Conservation (phyloP, 1,140 invertebrate genomes). For the Pygmarrhopalites habei region DNA sequence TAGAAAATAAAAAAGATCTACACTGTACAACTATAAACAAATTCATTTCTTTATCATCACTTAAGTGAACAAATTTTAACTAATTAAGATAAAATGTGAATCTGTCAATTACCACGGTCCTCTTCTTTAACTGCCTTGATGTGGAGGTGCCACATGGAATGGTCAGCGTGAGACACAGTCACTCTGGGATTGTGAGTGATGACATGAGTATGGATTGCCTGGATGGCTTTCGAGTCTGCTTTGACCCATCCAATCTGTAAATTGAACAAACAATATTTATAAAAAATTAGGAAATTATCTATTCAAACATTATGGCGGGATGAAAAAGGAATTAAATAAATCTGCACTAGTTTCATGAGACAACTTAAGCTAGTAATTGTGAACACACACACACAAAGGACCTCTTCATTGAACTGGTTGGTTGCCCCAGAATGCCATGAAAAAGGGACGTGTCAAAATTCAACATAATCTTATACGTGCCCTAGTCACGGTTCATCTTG, state of each 20-base stretch:
- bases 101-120: conserved; percentile 42
- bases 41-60: too few relatives aligned
- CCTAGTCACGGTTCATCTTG: background rate
- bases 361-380: too few relatives aligned
- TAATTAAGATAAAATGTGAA: too few relatives aligned
- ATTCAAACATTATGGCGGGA: background rate
- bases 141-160: conserved; percentile 43
- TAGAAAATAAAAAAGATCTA: conserved; percentile 2
- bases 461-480: background rate
- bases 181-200: conserved; percentile 45
- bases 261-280: background rate
- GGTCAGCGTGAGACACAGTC: conserved; percentile 40
- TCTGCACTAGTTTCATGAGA: too few relatives aligned
- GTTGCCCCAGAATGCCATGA: too few relatives aligned
- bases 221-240: conserved; percentile 45
- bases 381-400: too few relatives aligned
- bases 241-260: conserved; percentile 48
- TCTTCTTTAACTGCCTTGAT: conserved; percentile 43
- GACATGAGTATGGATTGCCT: conserved; percentile 46
- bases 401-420: too few relatives aligned
- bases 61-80: too few relatives aligned
- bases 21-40: too few relatives aligned
- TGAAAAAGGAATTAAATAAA: background rate
- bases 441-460: too few relatives aligned
- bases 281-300: too few relatives aligned